Evolutionary conservation across 2,797 vertebrate genomes (phyloP).

Genomic region (Vespertilio murinus): DNA sequence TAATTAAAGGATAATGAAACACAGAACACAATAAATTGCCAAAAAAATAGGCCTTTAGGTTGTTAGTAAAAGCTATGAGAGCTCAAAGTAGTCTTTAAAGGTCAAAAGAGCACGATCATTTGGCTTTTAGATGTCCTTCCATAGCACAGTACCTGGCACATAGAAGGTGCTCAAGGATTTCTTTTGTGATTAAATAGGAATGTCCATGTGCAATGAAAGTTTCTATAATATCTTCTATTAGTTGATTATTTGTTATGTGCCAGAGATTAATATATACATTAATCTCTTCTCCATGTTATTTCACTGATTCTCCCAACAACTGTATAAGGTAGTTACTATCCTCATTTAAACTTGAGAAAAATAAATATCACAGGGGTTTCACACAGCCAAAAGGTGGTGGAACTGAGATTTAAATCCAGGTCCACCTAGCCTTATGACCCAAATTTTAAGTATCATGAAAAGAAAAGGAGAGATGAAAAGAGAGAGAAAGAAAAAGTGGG

Average conservation of each 20-base stretch:
- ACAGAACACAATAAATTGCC: background rate
- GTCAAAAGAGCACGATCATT: background rate
- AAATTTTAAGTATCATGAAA: background rate
- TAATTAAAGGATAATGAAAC: background rate
- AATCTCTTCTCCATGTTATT: background rate
- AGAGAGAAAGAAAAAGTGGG: background rate
- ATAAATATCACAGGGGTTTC: background rate
- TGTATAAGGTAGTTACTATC: background rate
- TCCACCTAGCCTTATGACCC: background rate
- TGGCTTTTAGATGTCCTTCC: background rate
- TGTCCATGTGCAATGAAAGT: background rate
- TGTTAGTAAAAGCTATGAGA: background rate
- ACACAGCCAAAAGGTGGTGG: background rate
- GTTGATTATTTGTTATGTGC: background rate
- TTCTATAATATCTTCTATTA: background rate
- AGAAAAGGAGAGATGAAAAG: background rate
- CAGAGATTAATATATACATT: background rate
- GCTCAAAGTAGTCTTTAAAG: background rate
- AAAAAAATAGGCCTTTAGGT: background rate
- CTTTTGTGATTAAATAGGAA: background rate
- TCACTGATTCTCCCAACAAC: background rate
- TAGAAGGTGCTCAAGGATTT: background rate
- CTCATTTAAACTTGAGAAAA: background rate
- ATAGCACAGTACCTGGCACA: background rate
- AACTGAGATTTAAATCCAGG: background rate